A percentile compares a stretch with the other conserved stretches of the same genome.
These are phyloP conservation scores for Epirrhoe alternata DNA, from an alignment of 2,888 invertebrate species.

Conservation along the genomic window DNA sequence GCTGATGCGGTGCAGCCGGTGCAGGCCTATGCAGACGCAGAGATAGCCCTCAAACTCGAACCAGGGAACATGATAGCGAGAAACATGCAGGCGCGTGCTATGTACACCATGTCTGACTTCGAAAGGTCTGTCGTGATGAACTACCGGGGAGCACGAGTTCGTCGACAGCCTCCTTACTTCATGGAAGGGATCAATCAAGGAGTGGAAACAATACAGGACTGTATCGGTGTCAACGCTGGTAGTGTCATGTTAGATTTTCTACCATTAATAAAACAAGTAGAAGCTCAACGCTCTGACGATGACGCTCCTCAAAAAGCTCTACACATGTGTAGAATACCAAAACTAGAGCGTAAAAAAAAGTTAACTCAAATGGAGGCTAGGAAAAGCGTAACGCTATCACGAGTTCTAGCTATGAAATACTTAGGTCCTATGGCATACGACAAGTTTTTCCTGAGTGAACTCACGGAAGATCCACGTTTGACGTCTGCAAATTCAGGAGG, in stretches of 20 bases:
- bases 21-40: constrained; percentile 76
- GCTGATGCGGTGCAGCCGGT: constrained; percentile 74
- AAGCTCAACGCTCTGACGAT: constrained; percentile 57
- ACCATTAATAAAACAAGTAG: constrained; percentile 72
- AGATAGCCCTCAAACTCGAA: constrained; percentile 72
- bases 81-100: constrained; percentile 77
- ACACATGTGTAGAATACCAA: constrained; percentile 72
- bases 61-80: constrained; percentile 75
- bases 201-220: constrained; percentile 77
- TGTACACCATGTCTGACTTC: constrained; percentile 80
- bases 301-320: constrained; percentile 57
- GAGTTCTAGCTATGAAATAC: constrained; percentile 80
- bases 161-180: constrained; percentile 76
- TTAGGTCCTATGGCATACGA: constrained; percentile 80
- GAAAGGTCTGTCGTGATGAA: constrained; percentile 79
- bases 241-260: constrained; percentile 75
- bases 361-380: constrained; percentile 76
- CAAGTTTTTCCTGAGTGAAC: constrained; percentile 74
- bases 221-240: constrained; percentile 75
- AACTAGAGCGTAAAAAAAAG: constrained; percentile 61
- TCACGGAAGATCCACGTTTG: constrained; percentile 66
- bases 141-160: constrained; percentile 65
- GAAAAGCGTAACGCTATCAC: constrained; percentile 66
- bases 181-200: constrained; percentile 79
- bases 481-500: constrained; percentile 72